Evolutionary conservation across 2,797 vertebrate species (phyloP), one percentile per base, ranked within the genome.

Genomic region (Iguana delicatissima): DNA sequence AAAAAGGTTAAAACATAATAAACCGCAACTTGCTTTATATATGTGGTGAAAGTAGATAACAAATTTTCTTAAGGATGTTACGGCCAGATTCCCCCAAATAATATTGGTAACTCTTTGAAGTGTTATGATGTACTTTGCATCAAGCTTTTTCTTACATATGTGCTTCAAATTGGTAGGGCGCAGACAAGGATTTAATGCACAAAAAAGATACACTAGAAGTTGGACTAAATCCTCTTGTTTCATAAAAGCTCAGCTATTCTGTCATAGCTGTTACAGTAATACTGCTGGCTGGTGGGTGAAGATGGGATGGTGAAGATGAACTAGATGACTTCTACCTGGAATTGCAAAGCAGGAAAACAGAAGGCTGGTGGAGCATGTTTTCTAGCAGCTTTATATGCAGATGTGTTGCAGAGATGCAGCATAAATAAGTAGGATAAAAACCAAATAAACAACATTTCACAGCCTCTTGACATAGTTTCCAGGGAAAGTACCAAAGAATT

Each of bases 401-500:
- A 96, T 95, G 96, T 96, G 93, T 95, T 95, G 96, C 95, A 96
- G 96, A 96, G 94, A 96, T 92, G 96, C 86, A 88, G 96, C 95
- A 94, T 97, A 94, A 96, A 95, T 96, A 96, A 97, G 97, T 96
- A 97, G 96, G 87, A 95, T 74, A 38, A 50, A 80, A 92, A 91
- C 92, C 95, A 91, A 88, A 57, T 6, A 76, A 91, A 79, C 57
- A 87, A 88, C 87, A 92, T 14, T 92, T 98, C 98, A 99, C 97
- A 99, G 98, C 97, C 97, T 98, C 98, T 99, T 99, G 95, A 99
- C 99, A 91, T 99, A 99, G 97, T 99, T 99, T 98, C 99, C 99
- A 76, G 99, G 99, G 97, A 99, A 99, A 96, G 99, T 99, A 97
- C 99, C 99, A 97, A 99, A 99, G 96, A 98, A 97, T 97, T 98